Conservation (phyloP, 2,797 vertebrate genomes). For the Platyrinchus mystaceus region DNA sequence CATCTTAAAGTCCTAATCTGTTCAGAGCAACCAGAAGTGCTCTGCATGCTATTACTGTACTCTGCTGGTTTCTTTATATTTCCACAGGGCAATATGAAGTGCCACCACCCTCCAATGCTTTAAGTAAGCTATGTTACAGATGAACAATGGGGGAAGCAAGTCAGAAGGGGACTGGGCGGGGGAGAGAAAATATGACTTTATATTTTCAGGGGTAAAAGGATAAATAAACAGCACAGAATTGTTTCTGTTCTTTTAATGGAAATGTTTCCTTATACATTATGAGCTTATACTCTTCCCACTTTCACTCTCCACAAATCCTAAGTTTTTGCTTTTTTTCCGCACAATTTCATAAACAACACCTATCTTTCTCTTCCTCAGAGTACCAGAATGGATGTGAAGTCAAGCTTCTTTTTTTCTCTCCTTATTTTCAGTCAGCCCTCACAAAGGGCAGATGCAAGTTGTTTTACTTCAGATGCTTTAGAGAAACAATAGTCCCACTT, state of each 20-base stretch:
- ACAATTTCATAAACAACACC: not conserved
- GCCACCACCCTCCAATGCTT: not conserved
- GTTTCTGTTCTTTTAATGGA: not conserved
- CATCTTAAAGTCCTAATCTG: not conserved
- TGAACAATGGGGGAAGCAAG: not conserved
- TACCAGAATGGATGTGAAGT: not conserved
- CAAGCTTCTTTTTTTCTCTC: fast-evolving
- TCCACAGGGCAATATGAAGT: not conserved
- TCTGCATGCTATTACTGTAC: not conserved
- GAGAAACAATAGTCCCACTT: not conserved
- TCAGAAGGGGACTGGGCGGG: not conserved
- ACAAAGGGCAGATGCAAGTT: not conserved
- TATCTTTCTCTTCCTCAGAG: not conserved
- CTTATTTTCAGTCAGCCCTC: not conserved
- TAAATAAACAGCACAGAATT: not conserved
- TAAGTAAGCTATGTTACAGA: not conserved
- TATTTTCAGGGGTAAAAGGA: not conserved
- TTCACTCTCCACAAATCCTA: not conserved
- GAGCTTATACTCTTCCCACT: not conserved
- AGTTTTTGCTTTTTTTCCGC: not conserved
- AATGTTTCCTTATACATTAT: not conserved
- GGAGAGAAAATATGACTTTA: not conserved
- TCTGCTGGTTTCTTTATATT: not conserved
- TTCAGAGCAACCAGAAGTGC: not conserved
- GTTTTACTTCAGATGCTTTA: not conserved